Percentiles rank a stretch among this genome's conserved stretches.
Evolutionary conservation across 2,888 invertebrate genomes (phyloP).

Genomic region (Thera obeliscata): DNA sequence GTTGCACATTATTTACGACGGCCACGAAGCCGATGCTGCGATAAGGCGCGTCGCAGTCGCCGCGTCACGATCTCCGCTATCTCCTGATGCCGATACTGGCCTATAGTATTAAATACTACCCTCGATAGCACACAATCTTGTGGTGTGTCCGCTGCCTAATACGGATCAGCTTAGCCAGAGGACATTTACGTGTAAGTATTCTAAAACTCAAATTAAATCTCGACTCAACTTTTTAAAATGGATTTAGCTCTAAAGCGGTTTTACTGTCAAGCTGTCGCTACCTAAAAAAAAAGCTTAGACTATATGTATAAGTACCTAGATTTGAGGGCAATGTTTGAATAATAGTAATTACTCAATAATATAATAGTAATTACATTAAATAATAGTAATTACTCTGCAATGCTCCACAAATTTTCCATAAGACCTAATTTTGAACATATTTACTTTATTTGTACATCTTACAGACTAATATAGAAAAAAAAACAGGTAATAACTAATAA

Average conservation of each 20-base stretch:
- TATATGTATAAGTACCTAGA: not conserved
- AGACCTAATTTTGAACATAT: too few species aligned
- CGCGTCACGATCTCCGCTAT: conserved; percentile 82
- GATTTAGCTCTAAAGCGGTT: not conserved
- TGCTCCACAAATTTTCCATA: too few species aligned
- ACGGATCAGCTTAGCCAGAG: conserved; percentile 51
- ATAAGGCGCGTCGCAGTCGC: conserved; percentile 83
- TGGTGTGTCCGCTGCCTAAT: conserved; percentile 56
- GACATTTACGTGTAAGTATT: conserved; percentile 11
- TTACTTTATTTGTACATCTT: too few species aligned
- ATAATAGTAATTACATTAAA: too few species aligned
- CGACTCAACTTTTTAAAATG: not conserved
- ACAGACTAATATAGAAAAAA: too few species aligned
- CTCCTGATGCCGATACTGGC: conserved; percentile 76
- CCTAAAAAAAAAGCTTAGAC: not conserved
- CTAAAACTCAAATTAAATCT: not conserved
- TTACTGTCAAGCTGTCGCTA: not conserved
- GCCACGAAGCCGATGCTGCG: conserved; percentile 82
- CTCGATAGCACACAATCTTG: conserved; percentile 43
- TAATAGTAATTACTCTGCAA: too few species aligned
- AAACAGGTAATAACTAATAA: too few species aligned
- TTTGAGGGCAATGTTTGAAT: too few species aligned
- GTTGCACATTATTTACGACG: conserved; percentile 83
- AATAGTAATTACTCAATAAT: too few species aligned
- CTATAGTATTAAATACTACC: conserved; percentile 71